A percentile compares a stretch with the other conserved stretches of the same genome.
phyloP scores from a whole-genome alignment of 2,888 invertebrate genomes.

The Encarsia formosa region DNA sequence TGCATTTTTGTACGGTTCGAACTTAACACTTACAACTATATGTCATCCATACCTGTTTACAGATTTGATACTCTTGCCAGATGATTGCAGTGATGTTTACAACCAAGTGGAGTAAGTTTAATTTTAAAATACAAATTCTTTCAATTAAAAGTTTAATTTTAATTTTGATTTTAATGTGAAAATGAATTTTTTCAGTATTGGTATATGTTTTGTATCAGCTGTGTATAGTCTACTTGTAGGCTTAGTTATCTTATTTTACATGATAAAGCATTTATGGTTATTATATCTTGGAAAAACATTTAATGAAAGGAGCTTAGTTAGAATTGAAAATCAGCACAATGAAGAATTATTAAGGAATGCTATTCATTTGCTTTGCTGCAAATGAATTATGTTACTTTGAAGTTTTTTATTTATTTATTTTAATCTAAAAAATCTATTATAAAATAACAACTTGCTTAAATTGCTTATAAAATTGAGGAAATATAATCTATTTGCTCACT shows the following conservation, averaged over 20 bases:
- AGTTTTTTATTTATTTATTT: too few species aligned
- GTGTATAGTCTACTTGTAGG: conserved; percentile 50
- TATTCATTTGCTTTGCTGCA: conserved; percentile 10
- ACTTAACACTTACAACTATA: conserved; percentile 80
- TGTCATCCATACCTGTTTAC: conserved; percentile 74
- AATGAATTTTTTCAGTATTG: conserved; percentile 48
- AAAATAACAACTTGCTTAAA: too few species aligned
- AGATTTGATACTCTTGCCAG: conserved; percentile 69
- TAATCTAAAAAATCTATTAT: too few species aligned
- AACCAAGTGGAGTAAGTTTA: conserved; percentile 68
- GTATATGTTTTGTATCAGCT: conserved; percentile 52
- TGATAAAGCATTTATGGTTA: conserved; percentile 50
- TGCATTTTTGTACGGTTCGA: conserved; percentile 70
- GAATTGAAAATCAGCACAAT: conserved; percentile 8
- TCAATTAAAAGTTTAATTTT: conserved; percentile 1
- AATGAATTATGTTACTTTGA: conserved; percentile 2
- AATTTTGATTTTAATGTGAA: conserved; percentile 6
- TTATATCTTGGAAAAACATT: conserved; percentile 43
- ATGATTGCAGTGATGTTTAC: conserved; percentile 82
- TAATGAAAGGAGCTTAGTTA: conserved; percentile 34
- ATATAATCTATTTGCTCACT: too few species aligned
- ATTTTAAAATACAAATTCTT: neutral
- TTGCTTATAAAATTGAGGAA: too few species aligned
- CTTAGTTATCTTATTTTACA: conserved; percentile 43
- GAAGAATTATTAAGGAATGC: conserved; percentile 9